Evolutionary conservation across 2,113 vertebrate species (phyloP).

Genomic region (Sapayoa aenigma): DNA sequence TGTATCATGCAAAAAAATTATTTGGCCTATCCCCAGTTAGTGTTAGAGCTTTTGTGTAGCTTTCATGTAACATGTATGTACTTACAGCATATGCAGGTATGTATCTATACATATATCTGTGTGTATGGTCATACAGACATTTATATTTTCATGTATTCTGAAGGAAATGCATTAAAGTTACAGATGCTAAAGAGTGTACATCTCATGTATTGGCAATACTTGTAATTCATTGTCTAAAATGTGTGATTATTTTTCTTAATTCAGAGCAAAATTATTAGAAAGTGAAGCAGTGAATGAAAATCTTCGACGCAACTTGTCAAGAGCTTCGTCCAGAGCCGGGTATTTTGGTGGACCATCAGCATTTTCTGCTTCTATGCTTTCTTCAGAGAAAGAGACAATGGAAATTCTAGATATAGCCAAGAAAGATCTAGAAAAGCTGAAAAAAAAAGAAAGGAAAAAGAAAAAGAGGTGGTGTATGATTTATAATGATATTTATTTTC

Average conservation of each 20-base stretch:
- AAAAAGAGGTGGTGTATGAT: constrained; percentile 86
- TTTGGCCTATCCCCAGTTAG: neutral
- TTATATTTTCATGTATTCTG: neutral
- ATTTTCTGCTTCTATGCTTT: constrained; percentile 75
- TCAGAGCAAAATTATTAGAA: constrained; percentile 92
- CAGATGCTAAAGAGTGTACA: neutral
- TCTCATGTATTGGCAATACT: neutral
- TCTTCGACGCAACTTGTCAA: constrained; percentile 86
- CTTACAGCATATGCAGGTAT: neutral
- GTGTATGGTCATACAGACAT: neutral
- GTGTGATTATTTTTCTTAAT: neutral
- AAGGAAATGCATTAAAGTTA: neutral
- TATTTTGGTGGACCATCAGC: constrained; percentile 80
- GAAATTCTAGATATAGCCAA: constrained; percentile 96
- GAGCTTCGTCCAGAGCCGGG: constrained; percentile 83
- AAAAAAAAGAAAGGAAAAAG: constrained; percentile 93
- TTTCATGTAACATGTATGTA: neutral
- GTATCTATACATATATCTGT: neutral
- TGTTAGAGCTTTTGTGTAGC: neutral
- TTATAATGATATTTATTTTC: neutral
- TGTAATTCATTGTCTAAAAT: neutral
- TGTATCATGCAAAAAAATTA: neutral
- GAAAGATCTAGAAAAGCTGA: constrained; percentile 94
- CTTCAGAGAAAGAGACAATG: constrained; percentile 86
- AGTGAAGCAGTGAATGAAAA: constrained; percentile 94